Evolutionary conservation across 2,113 vertebrate species (phyloP), one percentile per base, ranked within the genome.

Genomic region (Nerophis lumbriciformis): DNA sequence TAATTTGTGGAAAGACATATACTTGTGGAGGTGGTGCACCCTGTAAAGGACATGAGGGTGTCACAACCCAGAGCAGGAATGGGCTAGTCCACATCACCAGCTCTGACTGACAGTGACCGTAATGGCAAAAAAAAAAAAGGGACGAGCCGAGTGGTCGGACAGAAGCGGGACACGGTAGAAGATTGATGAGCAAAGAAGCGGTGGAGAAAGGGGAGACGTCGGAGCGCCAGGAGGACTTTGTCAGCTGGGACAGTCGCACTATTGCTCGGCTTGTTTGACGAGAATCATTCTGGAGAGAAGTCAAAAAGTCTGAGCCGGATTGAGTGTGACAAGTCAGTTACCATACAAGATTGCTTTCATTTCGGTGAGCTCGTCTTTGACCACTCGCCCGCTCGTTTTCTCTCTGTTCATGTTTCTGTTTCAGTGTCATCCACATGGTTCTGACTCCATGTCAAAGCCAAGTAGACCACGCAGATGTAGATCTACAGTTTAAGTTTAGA

Each of bases 51-150:
- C 77, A 72, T 19, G 63, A 61, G 28, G 65, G 76, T 82, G 82
- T 82, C 79, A 82, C 77, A 82, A 75, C 75, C 80, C 49, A 48
- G 52, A 9, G 68, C 47, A n/a, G 37, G 42, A 21, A 45, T 53
- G 37, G 52, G 51, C 50, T 28, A 53, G 66, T 71, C 15, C 6
- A 62, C 82, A 76, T 82, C 83, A 79, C 66, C 72, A 39, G 58
- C 60, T 51, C 65, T 73, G 71, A 72, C 78, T 77, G 70, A 64
- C 64, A 73, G 75, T 77, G 82, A 74, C 79, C 72, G 73, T 80
- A 80, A 71, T 69, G 56, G 72, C 19, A 59, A n/a, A 8, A 50
- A 71, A 51, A 42, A 62, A 28, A 28, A 28, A 38, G 59, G 61
- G 51, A 45, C 35, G 39, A 14, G 45, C 45, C 49, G 44, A 19